phyloP scores from a whole-genome alignment of 1,140 invertebrate species.

The Zaprionus lachaisei region DNA sequence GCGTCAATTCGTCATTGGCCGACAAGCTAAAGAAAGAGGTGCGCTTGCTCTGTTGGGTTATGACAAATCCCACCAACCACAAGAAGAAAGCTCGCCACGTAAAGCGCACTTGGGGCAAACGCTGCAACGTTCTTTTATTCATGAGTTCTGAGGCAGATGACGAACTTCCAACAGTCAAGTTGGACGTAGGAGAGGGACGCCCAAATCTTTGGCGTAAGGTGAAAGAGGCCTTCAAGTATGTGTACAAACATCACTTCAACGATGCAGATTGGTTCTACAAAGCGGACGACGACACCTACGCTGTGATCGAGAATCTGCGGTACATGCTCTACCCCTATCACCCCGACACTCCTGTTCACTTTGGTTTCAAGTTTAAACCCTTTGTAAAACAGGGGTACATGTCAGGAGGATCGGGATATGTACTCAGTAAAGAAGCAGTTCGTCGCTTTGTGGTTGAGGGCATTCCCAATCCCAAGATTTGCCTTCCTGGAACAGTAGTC shows the following conservation, averaged over 20 bases:
- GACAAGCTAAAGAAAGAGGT: slow-evolving; percentile 88
- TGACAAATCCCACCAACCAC: slow-evolving; percentile 96
- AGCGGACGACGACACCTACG: slow-evolving; percentile 97
- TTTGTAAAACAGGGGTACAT: slow-evolving; percentile 96
- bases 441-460: slow-evolving; percentile 90
- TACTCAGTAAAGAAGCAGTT: slow-evolving; percentile 92
- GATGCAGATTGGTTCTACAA: slow-evolving; percentile 98
- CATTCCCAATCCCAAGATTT: slow-evolving; percentile 89
- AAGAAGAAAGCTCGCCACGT: slow-evolving; percentile 89
- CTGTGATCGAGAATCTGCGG: slow-evolving; percentile 95
- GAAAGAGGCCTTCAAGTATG: slow-evolving; percentile 95
- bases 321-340: slow-evolving; percentile 93
- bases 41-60: slow-evolving; percentile 96
- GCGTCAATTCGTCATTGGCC: slow-evolving; percentile 57
- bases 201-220: slow-evolving; percentile 97
- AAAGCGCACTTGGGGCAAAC: slow-evolving; percentile 92
- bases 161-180: slow-evolving; percentile 88
- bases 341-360: slow-evolving; percentile 91
- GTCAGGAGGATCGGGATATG: slow-evolving; percentile 97
- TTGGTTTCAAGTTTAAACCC: slow-evolving; percentile 95
- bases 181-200: slow-evolving; percentile 93
- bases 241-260: slow-evolving; percentile 92
- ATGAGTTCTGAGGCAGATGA: slow-evolving; percentile 92
- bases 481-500: slow-evolving; percentile 82
- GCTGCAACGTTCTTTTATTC: slow-evolving; percentile 95